A percentile compares a stretch with the other conserved stretches of the same genome.
Conservation (phyloP, 2,113 vertebrate genomes). For the Sakesphorus luctuosus region DNA sequence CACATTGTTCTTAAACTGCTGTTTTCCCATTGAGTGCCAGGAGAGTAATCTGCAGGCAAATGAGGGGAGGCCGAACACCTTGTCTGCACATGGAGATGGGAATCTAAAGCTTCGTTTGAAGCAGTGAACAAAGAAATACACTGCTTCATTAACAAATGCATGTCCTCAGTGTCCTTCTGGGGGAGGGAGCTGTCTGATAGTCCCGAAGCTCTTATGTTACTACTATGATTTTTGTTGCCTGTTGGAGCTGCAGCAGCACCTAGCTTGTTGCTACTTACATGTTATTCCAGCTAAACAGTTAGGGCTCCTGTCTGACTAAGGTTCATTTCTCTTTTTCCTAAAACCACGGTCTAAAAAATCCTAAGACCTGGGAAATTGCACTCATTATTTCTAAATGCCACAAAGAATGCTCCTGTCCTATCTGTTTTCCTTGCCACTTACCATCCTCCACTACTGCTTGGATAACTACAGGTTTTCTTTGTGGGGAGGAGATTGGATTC, state of each 20-base stretch:
- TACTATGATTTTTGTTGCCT: background rate
- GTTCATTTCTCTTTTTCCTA: background rate
- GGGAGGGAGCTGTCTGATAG: background rate
- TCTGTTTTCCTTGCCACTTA: background rate
- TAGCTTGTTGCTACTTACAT: background rate
- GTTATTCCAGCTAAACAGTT: background rate
- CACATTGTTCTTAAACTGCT: background rate
- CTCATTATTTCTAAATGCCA: conserved; percentile 2
- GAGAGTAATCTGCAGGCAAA: background rate
- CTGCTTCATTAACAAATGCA: background rate
- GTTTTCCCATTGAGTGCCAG: background rate
- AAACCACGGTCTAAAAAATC: background rate
- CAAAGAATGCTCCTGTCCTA: background rate
- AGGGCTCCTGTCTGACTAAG: background rate
- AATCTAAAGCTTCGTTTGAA: background rate
- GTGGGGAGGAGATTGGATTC: conserved; percentile 10
- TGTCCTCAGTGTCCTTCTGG: background rate
- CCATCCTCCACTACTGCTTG: background rate
- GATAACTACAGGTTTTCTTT: conserved; percentile 4
- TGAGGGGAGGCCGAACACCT: background rate
- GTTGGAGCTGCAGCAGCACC: background rate
- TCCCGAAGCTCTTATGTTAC: background rate
- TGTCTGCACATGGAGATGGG: background rate
- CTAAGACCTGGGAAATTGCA: background rate
- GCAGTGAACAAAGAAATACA: background rate